phyloP scores from a whole-genome alignment of 2,113 vertebrate species.

The Butastur rufipennis region DNA sequence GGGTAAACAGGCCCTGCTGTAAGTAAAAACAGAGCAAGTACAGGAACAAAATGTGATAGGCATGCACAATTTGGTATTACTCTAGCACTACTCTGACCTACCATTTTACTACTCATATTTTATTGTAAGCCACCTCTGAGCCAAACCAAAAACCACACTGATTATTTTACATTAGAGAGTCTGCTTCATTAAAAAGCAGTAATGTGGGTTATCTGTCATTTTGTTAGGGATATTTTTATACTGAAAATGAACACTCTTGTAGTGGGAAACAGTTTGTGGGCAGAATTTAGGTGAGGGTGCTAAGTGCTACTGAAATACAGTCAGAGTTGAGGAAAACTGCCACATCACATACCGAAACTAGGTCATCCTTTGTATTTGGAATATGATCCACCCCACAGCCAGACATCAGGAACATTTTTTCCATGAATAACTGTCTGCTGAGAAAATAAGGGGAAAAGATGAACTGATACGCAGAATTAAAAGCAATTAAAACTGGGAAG shows the following conservation, averaged over 20 bases:
- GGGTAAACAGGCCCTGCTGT: background rate
- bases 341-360: background rate
- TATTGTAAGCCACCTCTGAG: background rate
- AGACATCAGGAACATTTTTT: conserved; percentile 24
- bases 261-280: conserved; percentile 7
- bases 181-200: conserved; percentile 36
- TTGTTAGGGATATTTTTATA: conserved; percentile 7
- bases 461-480: conserved; percentile 5
- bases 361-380: conserved; percentile 17
- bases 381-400: background rate
- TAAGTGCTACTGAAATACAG: conserved; percentile 30
- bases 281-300: conserved; percentile 19
- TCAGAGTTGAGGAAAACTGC: background rate
- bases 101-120: conserved; percentile 27
- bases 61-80: background rate
- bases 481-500: background rate
- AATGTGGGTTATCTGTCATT: background rate
- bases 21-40: background rate
- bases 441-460: conserved; percentile 12
- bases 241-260: conserved; percentile 8
- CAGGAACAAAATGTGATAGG: background rate
- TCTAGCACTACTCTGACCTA: conserved; percentile 13
- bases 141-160: conserved; percentile 21
- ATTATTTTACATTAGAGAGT: conserved; percentile 20
- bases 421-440: conserved; percentile 25